Evolutionary conservation across 2,113 vertebrate genomes (phyloP), one percentile per base, ranked within the genome.

Genomic region (Pomatostomus ruficeps): DNA sequence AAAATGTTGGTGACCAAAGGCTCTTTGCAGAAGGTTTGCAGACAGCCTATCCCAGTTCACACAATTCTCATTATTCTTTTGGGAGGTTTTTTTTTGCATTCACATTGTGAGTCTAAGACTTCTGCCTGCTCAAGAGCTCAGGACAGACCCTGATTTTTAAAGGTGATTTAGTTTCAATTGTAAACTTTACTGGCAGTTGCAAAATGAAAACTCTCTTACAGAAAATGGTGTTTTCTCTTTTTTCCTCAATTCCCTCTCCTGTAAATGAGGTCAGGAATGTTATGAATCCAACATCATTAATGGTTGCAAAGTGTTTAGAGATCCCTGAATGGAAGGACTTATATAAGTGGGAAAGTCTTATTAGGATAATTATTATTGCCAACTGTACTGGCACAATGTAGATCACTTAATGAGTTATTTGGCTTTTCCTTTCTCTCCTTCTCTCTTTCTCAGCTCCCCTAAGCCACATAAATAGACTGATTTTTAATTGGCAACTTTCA

Each of bases 331-430:
- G 80, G 88, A 91, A 86, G 59, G 77, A 85, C 77, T 93, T 92
- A 77, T n/a, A 21, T 93, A 89, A 95, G 89, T 38, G 6, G 73
- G 55, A 90, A 93, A 77, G 72, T 74, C 91, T 91, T 96, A 95
- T 91, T 95, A 96, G 85, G 67, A 51, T 96, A 88, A 97, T 94
- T 93, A 94, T 88, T 83, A 91, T 90, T 97, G 72, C 79, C 28
- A 77, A 80, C 72, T 52, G 25, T 86, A 88, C 86, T 82, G 61
- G 88, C 82, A 83, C 85, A 91, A 71, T 96, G 66, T 90, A 93
- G 92, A 95, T 91, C 77, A 85, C 84, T 91, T 94, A 92, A 90
- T 92, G 85, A 94, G 77, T 96, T 93, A 85, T 88, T 93, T 90
- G 85, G 81, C 76, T 96, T 97, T 86, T 92, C 31, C 58, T 73